phyloP scores from a whole-genome alignment of 1,140 invertebrate genomes.

The Pseudomyrmex dendroicus region DNA sequence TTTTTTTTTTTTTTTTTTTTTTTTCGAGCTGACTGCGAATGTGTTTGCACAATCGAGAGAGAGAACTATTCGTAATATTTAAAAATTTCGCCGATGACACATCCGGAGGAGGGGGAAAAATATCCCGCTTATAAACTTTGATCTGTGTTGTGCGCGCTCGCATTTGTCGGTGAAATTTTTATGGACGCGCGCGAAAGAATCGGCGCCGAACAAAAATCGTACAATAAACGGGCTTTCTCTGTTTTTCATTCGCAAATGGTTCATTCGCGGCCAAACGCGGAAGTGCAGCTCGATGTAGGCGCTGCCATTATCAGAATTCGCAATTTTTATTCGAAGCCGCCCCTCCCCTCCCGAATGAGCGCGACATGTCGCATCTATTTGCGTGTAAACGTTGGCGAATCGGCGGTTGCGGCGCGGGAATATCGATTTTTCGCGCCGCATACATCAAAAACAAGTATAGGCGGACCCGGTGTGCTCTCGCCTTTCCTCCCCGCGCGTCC shows the following conservation, averaged over 20 bases:
- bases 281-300: constrained; percentile 39
- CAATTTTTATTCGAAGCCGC: constrained; percentile 34
- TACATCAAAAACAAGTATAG: constrained; percentile 29
- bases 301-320: constrained; percentile 24
- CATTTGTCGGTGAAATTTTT: background rate
- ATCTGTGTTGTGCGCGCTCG: too few relatives aligned
- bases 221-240: background rate
- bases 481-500: background rate
- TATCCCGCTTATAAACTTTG: too few relatives aligned
- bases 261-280: background rate
- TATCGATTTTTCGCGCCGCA: constrained; percentile 55
- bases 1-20: too few relatives aligned
- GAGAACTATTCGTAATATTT: too few relatives aligned
- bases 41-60: too few relatives aligned
- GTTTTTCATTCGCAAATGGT: background rate
- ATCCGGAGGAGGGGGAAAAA: too few relatives aligned
- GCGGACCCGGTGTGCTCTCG: too few relatives aligned
- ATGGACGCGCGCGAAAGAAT: background rate
- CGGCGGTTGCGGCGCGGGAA: background rate
- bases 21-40: too few relatives aligned
- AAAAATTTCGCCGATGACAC: too few relatives aligned
- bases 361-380: constrained; percentile 28
- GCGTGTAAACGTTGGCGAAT: constrained; percentile 44
- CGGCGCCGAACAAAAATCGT: too few relatives aligned
- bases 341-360: background rate